A percentile compares a stretch with the other conserved stretches of the same genome.
Conservation (phyloP, 23 tunicate genomes). For the Ciona savignyi region DNA sequence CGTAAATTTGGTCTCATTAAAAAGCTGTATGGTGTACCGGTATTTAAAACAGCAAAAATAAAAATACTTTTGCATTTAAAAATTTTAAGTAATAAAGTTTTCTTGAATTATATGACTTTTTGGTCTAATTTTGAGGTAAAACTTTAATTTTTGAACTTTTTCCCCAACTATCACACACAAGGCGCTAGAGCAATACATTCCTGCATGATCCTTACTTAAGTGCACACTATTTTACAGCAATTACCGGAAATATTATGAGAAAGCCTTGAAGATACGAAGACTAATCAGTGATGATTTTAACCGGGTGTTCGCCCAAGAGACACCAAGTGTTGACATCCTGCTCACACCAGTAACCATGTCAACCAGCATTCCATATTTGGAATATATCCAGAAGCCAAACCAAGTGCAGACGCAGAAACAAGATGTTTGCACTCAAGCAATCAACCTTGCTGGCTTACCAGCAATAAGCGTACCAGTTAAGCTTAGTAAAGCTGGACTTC, state of each 20-base stretch:
- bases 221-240: slow-evolving; percentile 51
- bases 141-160: too few species aligned
- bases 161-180: too few species aligned
- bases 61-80: too few species aligned
- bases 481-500: slow-evolving; percentile 22
- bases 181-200: too few species aligned
- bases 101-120: too few species aligned
- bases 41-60: too few species aligned
- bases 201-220: too few species aligned
- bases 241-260: slow-evolving; percentile 43
- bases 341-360: slow-evolving; percentile 47
- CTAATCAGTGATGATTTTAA: slow-evolving; percentile 48
- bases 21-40: too few species aligned
- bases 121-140: too few species aligned
- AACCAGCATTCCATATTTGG: slow-evolving; percentile 47
- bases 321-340: slow-evolving; percentile 48
- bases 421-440: slow-evolving; percentile 56
- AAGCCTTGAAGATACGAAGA: slow-evolving; percentile 68
- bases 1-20: too few species aligned
- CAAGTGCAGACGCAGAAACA: slow-evolving; percentile 31
- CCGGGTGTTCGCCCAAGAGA: slow-evolving; percentile 17
- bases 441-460: slow-evolving; percentile 73
- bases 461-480: slow-evolving; percentile 54
- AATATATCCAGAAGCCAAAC: slow-evolving; percentile 36
- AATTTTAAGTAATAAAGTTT: too few species aligned